Evolutionary conservation across 2,888 invertebrate species (phyloP), one percentile per base, ranked within the genome.

Genomic region (Chaitophorus viminalis): DNA sequence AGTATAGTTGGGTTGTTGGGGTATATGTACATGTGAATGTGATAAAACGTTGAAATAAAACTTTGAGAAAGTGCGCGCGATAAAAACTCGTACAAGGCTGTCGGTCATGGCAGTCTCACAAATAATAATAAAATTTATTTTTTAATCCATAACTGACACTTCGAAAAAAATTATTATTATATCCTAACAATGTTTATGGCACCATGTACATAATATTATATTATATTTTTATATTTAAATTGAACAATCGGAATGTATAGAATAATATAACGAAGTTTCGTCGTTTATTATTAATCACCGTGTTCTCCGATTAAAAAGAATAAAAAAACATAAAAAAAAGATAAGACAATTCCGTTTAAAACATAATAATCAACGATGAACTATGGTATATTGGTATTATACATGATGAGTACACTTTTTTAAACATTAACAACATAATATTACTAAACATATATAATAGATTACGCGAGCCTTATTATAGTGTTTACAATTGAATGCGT

Each of bases 81-180:
- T 68, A 68, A 68, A 68, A 54, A 72, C 60, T 52, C 52, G n/a
- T 82, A 72, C 54, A 68, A 31, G 33, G 72, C 33, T 72, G 52
- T n/a, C n/a, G n/a, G n/a, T n/a, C n/a, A n/a, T 17, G 70, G 11
- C n/a, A 46, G 82, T 72, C 82, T 82, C n/a, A 72, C 46, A 52
- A 82, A 82, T 72, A 82, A 82, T 72, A 82, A 72, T 82, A 82
- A 82, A 72, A 82, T 72, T 81, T 46, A 52, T 72, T 82, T 82
- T 82, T 82, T 72, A 72, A n/a, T 70, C n/a, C 52, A 82, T 54
- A 82, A 82, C 31, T 70, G 70, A 72, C 70, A 29, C 31, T 82
- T 21, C 9, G 29, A 54, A 54, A 33, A 82, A 52, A 82, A 82
- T 79, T 79, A 79, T 68, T 46, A 31, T 31, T 68, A 46, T 72